phyloP scores from a whole-genome alignment of 2,113 vertebrate genomes.

The Todiramphus chloris region DNA sequence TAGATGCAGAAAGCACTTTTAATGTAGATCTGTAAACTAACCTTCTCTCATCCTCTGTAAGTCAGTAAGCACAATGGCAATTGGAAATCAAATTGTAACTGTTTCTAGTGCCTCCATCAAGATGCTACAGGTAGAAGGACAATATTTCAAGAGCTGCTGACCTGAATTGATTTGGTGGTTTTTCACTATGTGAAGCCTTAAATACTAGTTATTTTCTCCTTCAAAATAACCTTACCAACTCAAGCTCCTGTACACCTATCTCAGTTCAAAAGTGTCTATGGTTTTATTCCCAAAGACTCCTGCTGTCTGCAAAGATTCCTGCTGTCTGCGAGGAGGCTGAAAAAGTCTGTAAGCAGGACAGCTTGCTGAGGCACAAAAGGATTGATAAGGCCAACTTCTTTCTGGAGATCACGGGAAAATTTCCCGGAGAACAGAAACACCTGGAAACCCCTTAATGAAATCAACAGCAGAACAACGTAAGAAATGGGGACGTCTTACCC shows the following conservation, averaged over 20 bases:
- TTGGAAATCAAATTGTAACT: background rate
- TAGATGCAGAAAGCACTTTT: slow-evolving; percentile 63
- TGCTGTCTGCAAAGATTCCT: slow-evolving; percentile 20
- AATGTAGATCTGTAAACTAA: slow-evolving; percentile 53
- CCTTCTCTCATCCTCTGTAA: slow-evolving; percentile 19
- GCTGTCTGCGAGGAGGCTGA: slow-evolving; percentile 7
- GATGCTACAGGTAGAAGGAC: background rate
- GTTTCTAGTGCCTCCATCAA: slow-evolving; percentile 2
- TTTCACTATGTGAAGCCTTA: background rate
- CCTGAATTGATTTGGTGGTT: background rate
- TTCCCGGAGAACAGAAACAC: background rate
- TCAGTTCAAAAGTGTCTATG: background rate
- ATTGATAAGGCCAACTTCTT: slow-evolving; percentile 1
- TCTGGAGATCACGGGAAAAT: slow-evolving; percentile 24
- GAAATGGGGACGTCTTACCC: background rate
- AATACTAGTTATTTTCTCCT: background rate
- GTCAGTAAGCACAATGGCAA: slow-evolving; percentile 8
- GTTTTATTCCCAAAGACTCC: slow-evolving; percentile 4
- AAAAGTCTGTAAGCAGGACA: slow-evolving; percentile 1
- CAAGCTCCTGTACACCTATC: slow-evolving; percentile 8
- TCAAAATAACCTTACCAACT: slow-evolving; percentile 22
- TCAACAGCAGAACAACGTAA: background rate
- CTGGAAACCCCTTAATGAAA: slow-evolving; percentile 14
- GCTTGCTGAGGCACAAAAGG: background rate
- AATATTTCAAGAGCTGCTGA: background rate